Evolutionary conservation across 2,797 vertebrate genomes (phyloP).

Genomic region (Eleutherodactylus coqui): DNA sequence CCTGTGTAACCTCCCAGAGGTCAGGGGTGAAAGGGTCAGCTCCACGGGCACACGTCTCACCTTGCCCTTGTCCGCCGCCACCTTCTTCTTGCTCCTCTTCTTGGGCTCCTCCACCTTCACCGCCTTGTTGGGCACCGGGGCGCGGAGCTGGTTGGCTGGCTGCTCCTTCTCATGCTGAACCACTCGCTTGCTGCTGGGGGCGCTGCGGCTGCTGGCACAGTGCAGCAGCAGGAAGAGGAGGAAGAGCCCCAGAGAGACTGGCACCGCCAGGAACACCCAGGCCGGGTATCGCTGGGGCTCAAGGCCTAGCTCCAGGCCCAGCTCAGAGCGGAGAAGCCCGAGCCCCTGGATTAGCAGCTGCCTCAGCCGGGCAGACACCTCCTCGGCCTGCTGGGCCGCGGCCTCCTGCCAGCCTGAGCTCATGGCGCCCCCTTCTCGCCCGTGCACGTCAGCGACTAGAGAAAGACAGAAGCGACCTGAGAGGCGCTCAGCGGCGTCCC

Average conservation of each 20-base stretch:
- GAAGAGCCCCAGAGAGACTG: conserved; percentile 77
- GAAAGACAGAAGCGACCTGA: conserved; percentile 21
- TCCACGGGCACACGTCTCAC: conserved; percentile 55
- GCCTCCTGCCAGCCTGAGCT: conserved; percentile 85
- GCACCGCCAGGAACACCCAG: conserved; percentile 83
- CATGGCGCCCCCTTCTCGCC: conserved; percentile 70
- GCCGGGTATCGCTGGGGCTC: conserved; percentile 86
- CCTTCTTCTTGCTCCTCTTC: conserved; percentile 86
- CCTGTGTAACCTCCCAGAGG: too few relatives aligned
- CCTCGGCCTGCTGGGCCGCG: conserved; percentile 83
- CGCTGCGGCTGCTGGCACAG: conserved; percentile 70
- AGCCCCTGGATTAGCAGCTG: conserved; percentile 82
- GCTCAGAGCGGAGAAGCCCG: conserved; percentile 82
- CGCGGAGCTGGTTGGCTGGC: conserved; percentile 19
- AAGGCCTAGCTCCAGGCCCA: conserved; percentile 87
- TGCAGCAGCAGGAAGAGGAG: conserved; percentile 78
- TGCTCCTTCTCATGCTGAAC: conserved; percentile 64
- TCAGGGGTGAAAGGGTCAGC: too few relatives aligned
- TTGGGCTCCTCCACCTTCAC: conserved; percentile 82
- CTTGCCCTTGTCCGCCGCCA: conserved; percentile 78
- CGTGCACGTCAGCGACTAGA: conserved; percentile 25
- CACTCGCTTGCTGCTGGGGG: conserved; percentile 58
- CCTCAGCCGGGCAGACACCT: conserved; percentile 79
- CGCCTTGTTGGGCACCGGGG: conserved; percentile 66
- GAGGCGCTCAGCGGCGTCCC: conserved; percentile 29